These are phyloP conservation scores for Elmis aenea DNA, from an alignment of 2,888 invertebrate species.

Conservation along the genomic window DNA sequence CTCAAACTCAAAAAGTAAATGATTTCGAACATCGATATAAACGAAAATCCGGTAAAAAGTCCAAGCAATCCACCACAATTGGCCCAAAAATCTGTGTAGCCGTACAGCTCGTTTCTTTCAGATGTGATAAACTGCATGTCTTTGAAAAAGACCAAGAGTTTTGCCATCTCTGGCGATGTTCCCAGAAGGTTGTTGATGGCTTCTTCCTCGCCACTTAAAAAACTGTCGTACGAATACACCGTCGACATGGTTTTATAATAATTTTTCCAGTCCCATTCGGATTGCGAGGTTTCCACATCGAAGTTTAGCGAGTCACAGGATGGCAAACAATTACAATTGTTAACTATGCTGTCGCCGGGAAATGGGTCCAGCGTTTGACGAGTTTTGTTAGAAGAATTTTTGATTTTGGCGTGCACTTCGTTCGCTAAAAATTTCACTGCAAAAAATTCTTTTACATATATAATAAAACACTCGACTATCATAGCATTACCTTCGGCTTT, in stretches of 20 bases:
- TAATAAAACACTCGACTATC: too few relatives aligned
- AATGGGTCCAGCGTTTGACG: background rate
- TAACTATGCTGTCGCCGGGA: slow-evolving; percentile 1
- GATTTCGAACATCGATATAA: slow-evolving; percentile 57
- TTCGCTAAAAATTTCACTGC: slow-evolving; percentile 4
- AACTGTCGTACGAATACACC: too few relatives aligned
- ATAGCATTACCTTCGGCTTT: too few relatives aligned
- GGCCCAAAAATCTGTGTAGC: slow-evolving; percentile 53
- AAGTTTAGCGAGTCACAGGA: slow-evolving; percentile 4
- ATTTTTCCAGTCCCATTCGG: slow-evolving; percentile 3
- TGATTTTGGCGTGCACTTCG: background rate
- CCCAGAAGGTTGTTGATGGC: too few relatives aligned
- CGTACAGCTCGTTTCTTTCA: slow-evolving; percentile 54
- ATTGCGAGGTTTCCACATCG: slow-evolving; percentile 8
- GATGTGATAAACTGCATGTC: slow-evolving; percentile 57
- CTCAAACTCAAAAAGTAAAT: slow-evolving; percentile 56
- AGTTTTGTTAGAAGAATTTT: background rate
- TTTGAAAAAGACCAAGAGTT: slow-evolving; percentile 65
- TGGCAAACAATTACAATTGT: slow-evolving; percentile 7
- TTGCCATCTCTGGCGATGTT: too few relatives aligned
- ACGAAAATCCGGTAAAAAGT: slow-evolving; percentile 60
- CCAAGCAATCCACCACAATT: slow-evolving; percentile 56
- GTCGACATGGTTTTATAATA: background rate
- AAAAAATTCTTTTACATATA: too few relatives aligned
- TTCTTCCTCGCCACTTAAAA: background rate